These are phyloP conservation scores for Lutjanus erythropterus DNA, from an alignment of 2,113 vertebrate species.

Conservation along the genomic window DNA sequence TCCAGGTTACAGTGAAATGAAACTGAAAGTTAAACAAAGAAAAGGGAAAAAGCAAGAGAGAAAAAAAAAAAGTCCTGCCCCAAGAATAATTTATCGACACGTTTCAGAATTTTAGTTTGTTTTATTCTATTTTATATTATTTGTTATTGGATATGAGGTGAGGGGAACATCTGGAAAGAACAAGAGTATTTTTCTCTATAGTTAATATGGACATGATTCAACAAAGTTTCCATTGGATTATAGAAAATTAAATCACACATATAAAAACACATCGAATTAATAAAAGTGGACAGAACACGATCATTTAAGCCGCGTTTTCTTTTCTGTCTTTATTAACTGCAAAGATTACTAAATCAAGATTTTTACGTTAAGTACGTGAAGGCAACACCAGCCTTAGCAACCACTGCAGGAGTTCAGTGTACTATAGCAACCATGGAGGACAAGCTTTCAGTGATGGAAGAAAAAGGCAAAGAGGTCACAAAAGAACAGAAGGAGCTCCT, in stretches of 20 bases:
- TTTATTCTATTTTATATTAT: no score
- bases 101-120: no score
- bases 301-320: background rate
- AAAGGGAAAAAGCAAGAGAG: accelerated
- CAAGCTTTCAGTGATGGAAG: background rate
- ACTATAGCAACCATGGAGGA: constrained; percentile 68
- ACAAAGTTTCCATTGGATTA: background rate
- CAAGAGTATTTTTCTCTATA: no score
- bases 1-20: constrained; percentile 52
- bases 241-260: background rate
- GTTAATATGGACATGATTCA: no score
- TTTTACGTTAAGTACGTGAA: background rate
- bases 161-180: no score
- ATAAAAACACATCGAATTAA: background rate
- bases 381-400: constrained; percentile 57
- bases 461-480: background rate
- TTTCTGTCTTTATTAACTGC: background rate
- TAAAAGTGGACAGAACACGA: background rate
- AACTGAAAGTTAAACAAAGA: constrained; percentile 60
- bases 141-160: no score
- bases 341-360: background rate
- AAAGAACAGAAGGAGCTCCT: constrained; percentile 5
- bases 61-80: accelerated
- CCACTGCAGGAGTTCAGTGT: constrained; percentile 6
- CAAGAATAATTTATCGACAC: no score